These are phyloP conservation scores for Phorcus lineatus DNA, from an alignment of 2,888 invertebrate species.

Conservation along the genomic window DNA sequence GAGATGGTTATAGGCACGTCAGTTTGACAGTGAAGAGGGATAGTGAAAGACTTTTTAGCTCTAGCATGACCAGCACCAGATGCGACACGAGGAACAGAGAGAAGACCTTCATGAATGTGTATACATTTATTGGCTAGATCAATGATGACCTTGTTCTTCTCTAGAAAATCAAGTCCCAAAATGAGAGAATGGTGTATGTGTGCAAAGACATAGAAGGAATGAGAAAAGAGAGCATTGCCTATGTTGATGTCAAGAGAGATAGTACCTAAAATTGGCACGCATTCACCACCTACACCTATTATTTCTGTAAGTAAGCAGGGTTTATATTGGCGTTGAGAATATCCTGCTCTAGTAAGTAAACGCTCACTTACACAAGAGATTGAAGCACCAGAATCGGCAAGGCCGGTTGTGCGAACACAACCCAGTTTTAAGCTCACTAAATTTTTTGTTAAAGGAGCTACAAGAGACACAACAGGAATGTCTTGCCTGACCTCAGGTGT, in stretches of 20 bases:
- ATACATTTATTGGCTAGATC: neutral
- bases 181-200: neutral
- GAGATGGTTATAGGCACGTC: neutral
- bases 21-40: neutral
- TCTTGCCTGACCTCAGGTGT: neutral
- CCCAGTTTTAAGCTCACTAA: neutral
- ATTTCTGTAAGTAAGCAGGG: no score
- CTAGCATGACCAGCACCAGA: neutral
- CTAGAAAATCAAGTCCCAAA: neutral
- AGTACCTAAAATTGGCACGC: no score
- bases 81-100: neutral
- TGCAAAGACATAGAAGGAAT: constrained; percentile 4
- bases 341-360: no score
- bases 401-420: neutral
- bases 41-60: neutral
- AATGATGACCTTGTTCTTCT: neutral
- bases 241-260: neutral
- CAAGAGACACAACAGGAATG: neutral
- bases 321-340: no score
- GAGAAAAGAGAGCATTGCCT: neutral
- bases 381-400: neutral
- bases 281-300: no score
- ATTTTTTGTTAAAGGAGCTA: constrained; percentile 7
- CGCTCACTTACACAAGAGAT: no score
- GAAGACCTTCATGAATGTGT: neutral